Percentiles rank a stretch among this genome's conserved stretches.
These are phyloP conservation scores for Cantharis rufa DNA, from an alignment of 2,888 invertebrate genomes.

Conservation along the genomic window DNA sequence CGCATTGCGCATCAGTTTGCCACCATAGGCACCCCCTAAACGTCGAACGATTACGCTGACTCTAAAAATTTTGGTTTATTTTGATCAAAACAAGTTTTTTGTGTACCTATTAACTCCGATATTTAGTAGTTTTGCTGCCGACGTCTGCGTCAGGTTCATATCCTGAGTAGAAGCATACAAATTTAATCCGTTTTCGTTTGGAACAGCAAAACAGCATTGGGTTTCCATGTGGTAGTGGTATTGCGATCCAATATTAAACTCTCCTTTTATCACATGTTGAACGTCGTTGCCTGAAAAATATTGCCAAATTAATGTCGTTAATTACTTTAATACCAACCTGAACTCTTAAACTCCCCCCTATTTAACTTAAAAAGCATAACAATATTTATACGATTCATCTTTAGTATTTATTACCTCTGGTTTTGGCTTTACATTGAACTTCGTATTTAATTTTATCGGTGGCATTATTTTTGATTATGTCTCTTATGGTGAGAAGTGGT, in stretches of 20 bases:
- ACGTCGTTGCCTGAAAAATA: not conserved
- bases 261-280: not conserved
- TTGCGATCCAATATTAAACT: not conserved
- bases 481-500: conserved; percentile 53
- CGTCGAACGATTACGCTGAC: conserved; percentile 74
- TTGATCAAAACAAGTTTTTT: not conserved
- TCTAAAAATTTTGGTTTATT: conserved; percentile 50
- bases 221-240: conserved; percentile 64
- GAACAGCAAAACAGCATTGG: conserved; percentile 65
- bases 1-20: conserved; percentile 69
- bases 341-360: too few relatives aligned
- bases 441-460: conserved; percentile 54
- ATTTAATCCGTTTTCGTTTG: conserved; percentile 61
- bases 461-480: conserved; percentile 57
- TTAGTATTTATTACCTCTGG: conserved; percentile 35
- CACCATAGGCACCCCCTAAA: conserved; percentile 82
- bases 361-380: too few relatives aligned
- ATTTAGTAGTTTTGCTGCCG: conserved; percentile 59
- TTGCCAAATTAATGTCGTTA: too few relatives aligned
- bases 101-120: conserved; percentile 63
- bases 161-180: conserved; percentile 65
- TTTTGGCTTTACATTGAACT: conserved; percentile 44
- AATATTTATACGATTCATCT: too few relatives aligned
- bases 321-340: too few relatives aligned
- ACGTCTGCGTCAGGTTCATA: conserved; percentile 63